Percentiles rank a stretch among this genome's conserved stretches.
These are phyloP conservation scores for Lasiommata megera DNA, from an alignment of 2,888 invertebrate genomes.

Conservation along the genomic window DNA sequence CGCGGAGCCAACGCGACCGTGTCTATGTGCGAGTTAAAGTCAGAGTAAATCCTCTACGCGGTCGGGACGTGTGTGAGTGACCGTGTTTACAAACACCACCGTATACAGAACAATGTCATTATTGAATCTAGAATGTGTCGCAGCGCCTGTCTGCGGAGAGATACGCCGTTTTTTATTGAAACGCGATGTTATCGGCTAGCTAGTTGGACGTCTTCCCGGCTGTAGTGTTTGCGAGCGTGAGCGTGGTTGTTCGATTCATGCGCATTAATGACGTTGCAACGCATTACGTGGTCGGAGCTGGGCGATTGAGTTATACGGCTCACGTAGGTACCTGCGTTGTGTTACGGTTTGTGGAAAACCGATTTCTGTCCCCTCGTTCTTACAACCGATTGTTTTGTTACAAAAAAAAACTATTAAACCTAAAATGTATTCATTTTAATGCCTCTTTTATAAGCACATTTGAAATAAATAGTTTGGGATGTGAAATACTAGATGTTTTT, in stretches of 20 bases:
- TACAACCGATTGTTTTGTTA: too few relatives aligned
- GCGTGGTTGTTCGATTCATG: not conserved
- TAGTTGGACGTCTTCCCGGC: conserved; percentile 7
- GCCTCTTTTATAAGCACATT: too few relatives aligned
- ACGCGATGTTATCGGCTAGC: conserved; percentile 10
- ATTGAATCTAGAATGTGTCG: conserved; percentile 60
- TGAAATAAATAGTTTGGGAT: too few relatives aligned
- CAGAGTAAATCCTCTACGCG: conserved; percentile 43
- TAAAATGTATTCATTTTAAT: too few relatives aligned
- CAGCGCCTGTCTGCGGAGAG: conserved; percentile 34
- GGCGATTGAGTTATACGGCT: conserved; percentile 25
- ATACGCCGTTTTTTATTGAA: conserved; percentile 10
- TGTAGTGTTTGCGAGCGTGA: not conserved
- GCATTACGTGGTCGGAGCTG: not conserved
- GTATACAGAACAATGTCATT: conserved; percentile 68
- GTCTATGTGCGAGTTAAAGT: conserved; percentile 62
- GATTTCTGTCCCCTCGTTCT: too few relatives aligned
- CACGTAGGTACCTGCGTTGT: too few relatives aligned
- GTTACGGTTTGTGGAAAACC: too few relatives aligned
- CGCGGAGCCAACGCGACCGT: conserved; percentile 57
- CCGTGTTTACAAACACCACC: conserved; percentile 64
- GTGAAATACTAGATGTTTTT: too few relatives aligned
- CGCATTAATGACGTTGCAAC: not conserved
- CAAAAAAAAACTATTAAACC: too few relatives aligned
- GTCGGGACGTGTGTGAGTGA: conserved; percentile 43